Percentiles rank a stretch among this genome's conserved stretches.
These are phyloP conservation scores for Diarsia rubi DNA, from an alignment of 2,888 invertebrate species.

Conservation along the genomic window DNA sequence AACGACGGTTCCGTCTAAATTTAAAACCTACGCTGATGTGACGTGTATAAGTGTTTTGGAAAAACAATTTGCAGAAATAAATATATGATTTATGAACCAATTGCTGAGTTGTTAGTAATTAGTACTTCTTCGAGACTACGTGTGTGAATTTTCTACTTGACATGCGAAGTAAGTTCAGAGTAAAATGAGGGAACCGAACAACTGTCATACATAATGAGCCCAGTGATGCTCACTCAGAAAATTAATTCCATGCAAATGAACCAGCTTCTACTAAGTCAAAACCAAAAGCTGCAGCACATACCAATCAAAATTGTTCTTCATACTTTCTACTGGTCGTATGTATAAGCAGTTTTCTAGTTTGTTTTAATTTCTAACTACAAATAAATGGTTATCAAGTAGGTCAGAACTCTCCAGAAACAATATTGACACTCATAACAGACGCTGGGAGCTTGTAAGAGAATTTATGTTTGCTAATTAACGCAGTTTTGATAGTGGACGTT, in stretches of 20 bases:
- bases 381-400: conserved; percentile 75
- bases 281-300: conserved; percentile 63
- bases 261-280: conserved; percentile 25
- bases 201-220: conserved; percentile 36
- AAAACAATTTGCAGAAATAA: too few species aligned
- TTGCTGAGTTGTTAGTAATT: background rate
- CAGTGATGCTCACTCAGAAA: conserved; percentile 32
- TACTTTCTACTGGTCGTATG: conserved; percentile 75
- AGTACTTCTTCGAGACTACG: background rate
- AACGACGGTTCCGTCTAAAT: too few species aligned
- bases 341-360: conserved; percentile 74
- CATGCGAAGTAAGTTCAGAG: conserved; percentile 43
- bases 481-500: conserved; percentile 15
- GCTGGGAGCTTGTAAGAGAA: conserved; percentile 28
- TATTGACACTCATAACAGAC: conserved; percentile 70
- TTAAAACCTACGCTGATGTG: too few species aligned
- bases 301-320: conserved; percentile 77
- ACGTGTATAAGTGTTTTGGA: too few species aligned
- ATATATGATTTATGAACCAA: background rate
- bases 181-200: conserved; percentile 49
- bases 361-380: conserved; percentile 85
- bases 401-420: conserved; percentile 74
- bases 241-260: conserved; percentile 62
- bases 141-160: conserved; percentile 8
- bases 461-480: conserved; percentile 15